Percentiles rank a stretch among this genome's conserved stretches.
Evolutionary conservation across 2,888 invertebrate species (phyloP).

Genomic region (Magallana nippona): DNA sequence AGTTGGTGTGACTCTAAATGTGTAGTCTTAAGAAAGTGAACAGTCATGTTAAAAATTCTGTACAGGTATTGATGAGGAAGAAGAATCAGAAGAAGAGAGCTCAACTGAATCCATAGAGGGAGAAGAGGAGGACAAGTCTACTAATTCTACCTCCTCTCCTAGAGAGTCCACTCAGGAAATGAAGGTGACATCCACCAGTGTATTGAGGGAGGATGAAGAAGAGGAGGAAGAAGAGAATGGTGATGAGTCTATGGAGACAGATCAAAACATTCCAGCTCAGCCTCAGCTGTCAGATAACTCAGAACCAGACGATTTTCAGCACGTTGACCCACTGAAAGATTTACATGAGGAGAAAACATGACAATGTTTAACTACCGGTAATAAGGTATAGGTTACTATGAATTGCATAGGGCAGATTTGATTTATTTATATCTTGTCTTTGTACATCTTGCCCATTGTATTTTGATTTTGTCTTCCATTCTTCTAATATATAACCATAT

Average conservation of each 20-base stretch:
- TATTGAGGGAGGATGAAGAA: neutral
- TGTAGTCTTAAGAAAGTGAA: neutral
- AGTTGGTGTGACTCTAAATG: neutral
- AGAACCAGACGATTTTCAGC: slow-evolving; percentile 34
- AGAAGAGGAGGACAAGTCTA: neutral
- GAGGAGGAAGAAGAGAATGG: slow-evolving; percentile 9
- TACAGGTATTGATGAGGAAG: slow-evolving; percentile 31
- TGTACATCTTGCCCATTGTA: too few species aligned
- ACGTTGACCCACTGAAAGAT: slow-evolving; percentile 26
- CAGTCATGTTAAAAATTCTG: neutral
- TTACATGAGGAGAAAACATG: slow-evolving; percentile 11
- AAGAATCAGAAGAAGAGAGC: slow-evolving; percentile 40
- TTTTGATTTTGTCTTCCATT: too few species aligned
- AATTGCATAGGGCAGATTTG: too few species aligned
- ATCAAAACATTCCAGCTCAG: neutral
- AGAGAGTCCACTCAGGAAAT: slow-evolving; percentile 36
- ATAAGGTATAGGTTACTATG: too few species aligned
- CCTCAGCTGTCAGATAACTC: neutral
- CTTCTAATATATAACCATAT: too few species aligned
- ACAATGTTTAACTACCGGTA: neutral
- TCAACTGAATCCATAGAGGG: slow-evolving; percentile 29
- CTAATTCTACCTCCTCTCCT: slow-evolving; percentile 15
- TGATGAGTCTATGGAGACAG: slow-evolving; percentile 14
- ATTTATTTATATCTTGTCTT: too few species aligned
- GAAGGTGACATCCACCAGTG: slow-evolving; percentile 35